These are phyloP conservation scores for Drepana arcuata DNA, from an alignment of 1,140 invertebrate species.

Conservation along the genomic window DNA sequence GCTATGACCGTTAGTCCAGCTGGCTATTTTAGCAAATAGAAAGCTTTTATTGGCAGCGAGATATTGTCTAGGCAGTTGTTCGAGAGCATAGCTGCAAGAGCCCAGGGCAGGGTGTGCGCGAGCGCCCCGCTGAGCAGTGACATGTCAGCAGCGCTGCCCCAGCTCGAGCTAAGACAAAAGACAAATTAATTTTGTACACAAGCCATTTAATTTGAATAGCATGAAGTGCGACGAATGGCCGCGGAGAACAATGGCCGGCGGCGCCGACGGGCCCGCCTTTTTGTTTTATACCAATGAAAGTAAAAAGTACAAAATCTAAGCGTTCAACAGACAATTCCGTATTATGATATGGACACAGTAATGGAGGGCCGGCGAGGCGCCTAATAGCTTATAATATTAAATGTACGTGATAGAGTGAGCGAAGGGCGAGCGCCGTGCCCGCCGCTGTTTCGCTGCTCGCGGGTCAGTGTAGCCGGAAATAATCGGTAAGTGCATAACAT, in stretches of 20 bases:
- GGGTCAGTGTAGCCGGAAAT: constrained; percentile 43
- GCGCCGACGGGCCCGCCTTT: constrained; percentile 60
- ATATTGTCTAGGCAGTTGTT: too few relatives aligned
- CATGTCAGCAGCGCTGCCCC: constrained; percentile 37
- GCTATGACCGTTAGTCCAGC: too few relatives aligned
- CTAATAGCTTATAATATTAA: constrained; percentile 70
- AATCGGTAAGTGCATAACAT: constrained; percentile 53
- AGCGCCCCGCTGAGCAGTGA: constrained; percentile 48
- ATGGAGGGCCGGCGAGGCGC: constrained; percentile 58
- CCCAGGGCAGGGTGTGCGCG: constrained; percentile 4
- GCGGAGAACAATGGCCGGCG: constrained; percentile 66
- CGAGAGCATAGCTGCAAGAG: neutral
- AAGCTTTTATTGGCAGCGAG: too few relatives aligned
- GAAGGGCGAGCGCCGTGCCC: constrained; percentile 17
- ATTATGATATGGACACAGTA: constrained; percentile 70
- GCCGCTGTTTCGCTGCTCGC: too few relatives aligned
- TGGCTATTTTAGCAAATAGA: too few relatives aligned
- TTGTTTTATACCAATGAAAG: constrained; percentile 56
- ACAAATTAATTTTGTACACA: constrained; percentile 72
- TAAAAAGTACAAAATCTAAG: constrained; percentile 64
- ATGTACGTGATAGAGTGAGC: constrained; percentile 52
- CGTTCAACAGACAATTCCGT: constrained; percentile 63
- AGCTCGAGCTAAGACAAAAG: constrained; percentile 61
- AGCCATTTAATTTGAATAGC: constrained; percentile 71
- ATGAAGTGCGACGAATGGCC: constrained; percentile 70